phyloP scores from a whole-genome alignment of 2,113 vertebrate species.

The Apaloderma vittatum region DNA sequence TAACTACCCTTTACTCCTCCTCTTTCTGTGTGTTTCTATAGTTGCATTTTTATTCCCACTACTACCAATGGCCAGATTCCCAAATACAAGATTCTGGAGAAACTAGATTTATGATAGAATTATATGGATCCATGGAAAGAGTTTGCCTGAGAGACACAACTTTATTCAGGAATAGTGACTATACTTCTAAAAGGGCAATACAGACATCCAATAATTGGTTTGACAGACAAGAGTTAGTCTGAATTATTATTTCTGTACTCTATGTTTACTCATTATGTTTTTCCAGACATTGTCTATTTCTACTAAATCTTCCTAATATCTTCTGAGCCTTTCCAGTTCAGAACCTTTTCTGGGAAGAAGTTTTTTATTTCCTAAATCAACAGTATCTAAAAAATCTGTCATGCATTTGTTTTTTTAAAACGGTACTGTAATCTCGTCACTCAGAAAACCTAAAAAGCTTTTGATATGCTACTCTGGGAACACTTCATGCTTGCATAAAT shows the following conservation, averaged over 20 bases:
- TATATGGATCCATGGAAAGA: background rate
- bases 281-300: background rate
- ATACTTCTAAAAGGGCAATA: background rate
- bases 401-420: background rate
- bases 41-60: background rate
- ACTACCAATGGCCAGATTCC: background rate
- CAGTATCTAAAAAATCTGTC: background rate
- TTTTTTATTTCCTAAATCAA: background rate
- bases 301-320: background rate
- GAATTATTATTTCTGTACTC: background rate
- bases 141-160: background rate
- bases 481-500: background rate
- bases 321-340: background rate
- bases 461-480: background rate
- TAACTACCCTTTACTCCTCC: background rate
- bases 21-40: background rate
- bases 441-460: background rate
- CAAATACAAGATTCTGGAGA: background rate
- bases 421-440: background rate
- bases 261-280: background rate
- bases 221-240: background rate
- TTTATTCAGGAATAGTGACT: background rate
- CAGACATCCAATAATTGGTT: background rate
- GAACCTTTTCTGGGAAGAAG: background rate
- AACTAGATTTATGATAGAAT: background rate